These are phyloP conservation scores for Griposia aprilina DNA, from an alignment of 2,888 invertebrate species.

Conservation along the genomic window DNA sequence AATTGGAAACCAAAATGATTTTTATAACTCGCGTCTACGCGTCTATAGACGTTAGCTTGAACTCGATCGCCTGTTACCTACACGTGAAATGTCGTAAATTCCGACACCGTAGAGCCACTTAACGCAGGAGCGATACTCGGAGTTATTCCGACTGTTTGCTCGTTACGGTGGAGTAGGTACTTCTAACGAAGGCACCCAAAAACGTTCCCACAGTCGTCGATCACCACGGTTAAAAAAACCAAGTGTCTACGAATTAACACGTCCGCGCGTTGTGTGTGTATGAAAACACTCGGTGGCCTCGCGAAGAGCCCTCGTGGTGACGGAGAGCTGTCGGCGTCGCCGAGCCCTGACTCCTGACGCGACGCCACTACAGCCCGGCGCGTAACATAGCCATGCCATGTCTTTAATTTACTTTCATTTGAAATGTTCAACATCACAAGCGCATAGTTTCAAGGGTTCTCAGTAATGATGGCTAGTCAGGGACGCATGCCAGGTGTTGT, in stretches of 20 bases:
- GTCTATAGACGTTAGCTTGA: slow-evolving; percentile 74
- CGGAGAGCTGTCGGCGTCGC: slow-evolving; percentile 83
- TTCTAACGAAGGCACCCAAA: slow-evolving; percentile 89
- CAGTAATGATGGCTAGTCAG: slow-evolving; percentile 77
- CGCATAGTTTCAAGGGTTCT: slow-evolving; percentile 76
- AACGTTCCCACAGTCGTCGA: slow-evolving; percentile 90
- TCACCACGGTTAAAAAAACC: slow-evolving; percentile 87
- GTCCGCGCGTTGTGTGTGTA: slow-evolving; percentile 88
- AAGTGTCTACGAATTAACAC: slow-evolving; percentile 90
- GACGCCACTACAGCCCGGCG: slow-evolving; percentile 78
- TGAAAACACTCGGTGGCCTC: slow-evolving; percentile 88
- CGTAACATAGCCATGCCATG: slow-evolving; percentile 86
- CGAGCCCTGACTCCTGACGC: slow-evolving; percentile 62
- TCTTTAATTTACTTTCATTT: slow-evolving; percentile 88
- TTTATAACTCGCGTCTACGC: slow-evolving; percentile 83
- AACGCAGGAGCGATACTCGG: slow-evolving; percentile 86
- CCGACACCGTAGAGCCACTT: slow-evolving; percentile 84
- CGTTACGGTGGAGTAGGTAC: slow-evolving; percentile 88
- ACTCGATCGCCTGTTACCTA: slow-evolving; percentile 81
- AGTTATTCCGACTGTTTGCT: slow-evolving; percentile 88
- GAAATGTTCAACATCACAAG: slow-evolving; percentile 74
- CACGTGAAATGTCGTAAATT: slow-evolving; percentile 86
- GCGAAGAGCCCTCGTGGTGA: slow-evolving; percentile 88
- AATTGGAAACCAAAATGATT: slow-evolving; percentile 88
- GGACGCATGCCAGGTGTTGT: slow-evolving; percentile 67